Evolutionary conservation across 2,797 vertebrate genomes (phyloP).

Genomic region (Poliocrania exsul): DNA sequence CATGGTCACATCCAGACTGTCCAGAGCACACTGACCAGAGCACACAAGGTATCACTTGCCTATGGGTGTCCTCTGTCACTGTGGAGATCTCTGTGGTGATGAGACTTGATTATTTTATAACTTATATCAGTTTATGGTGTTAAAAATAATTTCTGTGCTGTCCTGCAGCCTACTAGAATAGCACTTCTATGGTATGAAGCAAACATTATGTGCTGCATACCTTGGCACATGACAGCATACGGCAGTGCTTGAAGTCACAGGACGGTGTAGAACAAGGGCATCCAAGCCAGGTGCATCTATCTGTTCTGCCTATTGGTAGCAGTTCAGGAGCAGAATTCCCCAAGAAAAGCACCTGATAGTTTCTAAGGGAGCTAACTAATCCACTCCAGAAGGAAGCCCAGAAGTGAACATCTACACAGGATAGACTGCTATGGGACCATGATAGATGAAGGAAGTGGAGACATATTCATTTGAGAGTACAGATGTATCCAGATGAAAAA

Average conservation of each 20-base stretch:
- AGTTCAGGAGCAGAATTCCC: neutral
- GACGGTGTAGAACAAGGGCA: neutral
- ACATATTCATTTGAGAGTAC: neutral
- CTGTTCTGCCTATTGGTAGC: neutral
- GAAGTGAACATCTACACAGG: neutral
- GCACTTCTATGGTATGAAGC: neutral
- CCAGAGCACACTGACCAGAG: neutral
- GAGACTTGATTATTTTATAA: neutral
- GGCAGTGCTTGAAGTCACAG: neutral
- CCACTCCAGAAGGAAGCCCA: neutral
- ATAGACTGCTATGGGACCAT: neutral
- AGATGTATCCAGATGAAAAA: neutral
- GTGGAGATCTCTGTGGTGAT: neutral
- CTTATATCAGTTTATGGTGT: neutral
- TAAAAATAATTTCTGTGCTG: neutral
- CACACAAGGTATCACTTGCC: neutral
- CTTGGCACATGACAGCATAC: rapidly evolving
- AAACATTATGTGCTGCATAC: rapidly evolving
- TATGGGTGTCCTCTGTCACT: neutral
- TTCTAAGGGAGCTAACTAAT: neutral
- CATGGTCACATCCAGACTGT: neutral
- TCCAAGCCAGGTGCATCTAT: neutral
- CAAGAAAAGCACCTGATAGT: neutral
- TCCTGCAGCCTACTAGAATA: neutral
- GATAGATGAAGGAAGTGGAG: neutral